Conservation (phyloP, 2,797 vertebrate genomes). For the Hippopotamyrus pictus region DNA sequence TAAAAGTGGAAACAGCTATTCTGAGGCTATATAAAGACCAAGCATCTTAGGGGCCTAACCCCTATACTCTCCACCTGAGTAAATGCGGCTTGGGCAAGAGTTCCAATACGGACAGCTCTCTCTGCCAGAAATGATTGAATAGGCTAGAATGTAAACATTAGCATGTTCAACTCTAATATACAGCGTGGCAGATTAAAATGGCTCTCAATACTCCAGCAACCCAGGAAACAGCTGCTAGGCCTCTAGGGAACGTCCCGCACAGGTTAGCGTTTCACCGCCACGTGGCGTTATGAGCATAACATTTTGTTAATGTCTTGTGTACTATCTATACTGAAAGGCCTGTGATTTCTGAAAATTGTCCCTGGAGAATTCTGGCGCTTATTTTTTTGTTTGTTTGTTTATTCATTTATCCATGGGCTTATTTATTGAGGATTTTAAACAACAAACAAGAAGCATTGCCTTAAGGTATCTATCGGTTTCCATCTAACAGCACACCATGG, state of each 20-base stretch:
- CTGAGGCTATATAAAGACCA: not conserved
- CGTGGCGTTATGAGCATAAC: not conserved
- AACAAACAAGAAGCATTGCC: not conserved
- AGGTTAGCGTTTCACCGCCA: not conserved
- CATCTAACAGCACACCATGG: not conserved
- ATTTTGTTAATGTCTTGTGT: not conserved
- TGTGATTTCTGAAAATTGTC: not conserved
- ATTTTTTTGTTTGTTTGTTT: not conserved
- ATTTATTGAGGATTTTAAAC: not conserved
- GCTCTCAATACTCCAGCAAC: not conserved
- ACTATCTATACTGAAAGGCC: not conserved
- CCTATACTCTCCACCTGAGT: not conserved
- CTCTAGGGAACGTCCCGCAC: not conserved
- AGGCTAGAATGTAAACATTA: not conserved
- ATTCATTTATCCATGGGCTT: not conserved
- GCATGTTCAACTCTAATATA: not conserved
- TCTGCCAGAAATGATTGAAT: not conserved
- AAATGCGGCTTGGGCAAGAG: not conserved
- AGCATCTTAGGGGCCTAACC: not conserved
- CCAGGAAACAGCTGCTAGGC: not conserved
- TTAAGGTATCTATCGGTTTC: not conserved
- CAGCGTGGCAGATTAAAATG: not conserved
- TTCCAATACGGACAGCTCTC: not conserved
- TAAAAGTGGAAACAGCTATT: not conserved
- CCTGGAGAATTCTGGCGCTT: not conserved